Evolutionary conservation across 2,888 invertebrate species (phyloP), one percentile per base, ranked within the genome.

Genomic region (Eretmocerus hayati): DNA sequence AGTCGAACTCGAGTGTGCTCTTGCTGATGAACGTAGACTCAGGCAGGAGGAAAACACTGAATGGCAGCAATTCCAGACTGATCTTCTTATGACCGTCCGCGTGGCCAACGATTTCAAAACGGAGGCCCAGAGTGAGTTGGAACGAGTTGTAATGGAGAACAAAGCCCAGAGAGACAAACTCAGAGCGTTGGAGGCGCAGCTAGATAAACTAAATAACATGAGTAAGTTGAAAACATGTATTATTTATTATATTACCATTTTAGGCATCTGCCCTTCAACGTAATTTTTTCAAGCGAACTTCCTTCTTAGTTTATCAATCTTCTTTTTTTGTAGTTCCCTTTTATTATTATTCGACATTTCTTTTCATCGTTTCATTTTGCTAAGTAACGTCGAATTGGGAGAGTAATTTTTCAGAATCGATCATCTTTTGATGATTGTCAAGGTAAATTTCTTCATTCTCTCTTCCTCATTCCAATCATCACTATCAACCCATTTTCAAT

Each of bases 61-160:
- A 71, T 95, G 94, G 94, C 85, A 88, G 63, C 90, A 91, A 72
- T 94, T 94, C 76, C 92, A 94, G 74, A 85, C 86, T 56, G 95
- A 95, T 72, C 78, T 95, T 2, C 75, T 93, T 38, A 90, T 89
- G 76, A 91, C 94, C 0, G 95, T 95, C 1, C 82, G 93, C 21
- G 93, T 95, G 13, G 95, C 95, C 32, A 93, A 95, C 72, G 92
- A 95, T 73, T 92, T 95, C 74, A 91, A 93, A 74, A 90, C 89
- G n/a, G 94, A 94, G 71, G 90, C 92, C 1, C 87, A 88, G 65
- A 81, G 86, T 54, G 90, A 92, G 65, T 73, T 87, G 50, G 88
- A 90, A 64, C 77, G 83, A 39, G 77, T 92, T 39, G 83, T 87
- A 51, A 77, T 85, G 61, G 91, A 93, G 67, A 92, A 93, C 72